Conservation (phyloP, 2,888 invertebrate genomes). For the Dermolepida albohirtum region DNA sequence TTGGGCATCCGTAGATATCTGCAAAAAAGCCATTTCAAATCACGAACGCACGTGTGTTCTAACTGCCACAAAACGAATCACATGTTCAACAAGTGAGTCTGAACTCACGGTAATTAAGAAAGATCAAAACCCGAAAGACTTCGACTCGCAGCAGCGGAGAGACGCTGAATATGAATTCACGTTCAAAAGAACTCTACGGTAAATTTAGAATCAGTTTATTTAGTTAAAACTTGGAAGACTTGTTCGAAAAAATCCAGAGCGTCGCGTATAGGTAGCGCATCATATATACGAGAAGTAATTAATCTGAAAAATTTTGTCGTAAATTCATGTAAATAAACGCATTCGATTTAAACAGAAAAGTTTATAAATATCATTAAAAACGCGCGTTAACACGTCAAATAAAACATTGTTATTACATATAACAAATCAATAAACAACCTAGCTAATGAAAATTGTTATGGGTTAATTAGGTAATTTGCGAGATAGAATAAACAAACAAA, state of each 20-base stretch:
- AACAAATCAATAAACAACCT: no score
- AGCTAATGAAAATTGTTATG: no score
- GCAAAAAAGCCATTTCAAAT: not conserved
- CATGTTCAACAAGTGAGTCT: slow-evolving; percentile 32
- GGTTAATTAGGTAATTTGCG: no score
- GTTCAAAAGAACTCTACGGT: slow-evolving; percentile 23
- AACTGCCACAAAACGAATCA: not conserved
- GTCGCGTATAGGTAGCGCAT: slow-evolving; percentile 3
- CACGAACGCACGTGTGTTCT: slow-evolving; percentile 3
- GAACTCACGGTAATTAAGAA: slow-evolving; percentile 20
- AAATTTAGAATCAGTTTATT: slow-evolving; percentile 36
- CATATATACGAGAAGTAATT: slow-evolving; percentile 16
- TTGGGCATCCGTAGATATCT: not conserved
- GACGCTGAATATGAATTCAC: slow-evolving; percentile 13
- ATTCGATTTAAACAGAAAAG: slow-evolving; percentile 8
- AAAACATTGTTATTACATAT: no score
- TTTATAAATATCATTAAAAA: slow-evolving; percentile 11
- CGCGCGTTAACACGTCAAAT: no score
- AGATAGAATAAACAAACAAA: no score
- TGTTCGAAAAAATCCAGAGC: slow-evolving; percentile 2
- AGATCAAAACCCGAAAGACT: slow-evolving; percentile 22
- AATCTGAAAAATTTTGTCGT: slow-evolving; percentile 25
- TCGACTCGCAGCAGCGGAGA: slow-evolving; percentile 3
- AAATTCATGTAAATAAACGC: slow-evolving; percentile 18
- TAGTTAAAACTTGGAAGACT: slow-evolving; percentile 28